phyloP scores from a whole-genome alignment of 2,888 invertebrate genomes.

The Polydrusus cervinus region DNA sequence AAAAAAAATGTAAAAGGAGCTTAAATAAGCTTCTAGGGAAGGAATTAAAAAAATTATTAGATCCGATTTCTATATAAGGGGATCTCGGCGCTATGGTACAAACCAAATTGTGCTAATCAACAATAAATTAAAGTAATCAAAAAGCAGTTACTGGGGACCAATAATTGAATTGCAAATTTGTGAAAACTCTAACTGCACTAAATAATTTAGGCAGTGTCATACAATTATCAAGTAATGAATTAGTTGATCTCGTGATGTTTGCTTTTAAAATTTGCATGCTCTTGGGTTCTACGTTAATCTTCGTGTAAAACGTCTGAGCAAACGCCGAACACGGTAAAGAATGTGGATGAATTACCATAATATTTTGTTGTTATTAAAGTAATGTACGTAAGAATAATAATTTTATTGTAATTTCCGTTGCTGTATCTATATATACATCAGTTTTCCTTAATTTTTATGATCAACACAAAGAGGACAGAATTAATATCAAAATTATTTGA shows the following conservation, averaged over 20 bases:
- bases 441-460: too few species aligned
- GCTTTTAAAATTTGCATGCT: slow-evolving; percentile 14
- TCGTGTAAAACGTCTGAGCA: slow-evolving; percentile 20
- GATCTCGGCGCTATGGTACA: too few species aligned
- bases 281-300: not conserved
- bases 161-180: slow-evolving; percentile 17
- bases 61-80: too few species aligned
- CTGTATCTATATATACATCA: not conserved
- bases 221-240: slow-evolving; percentile 31
- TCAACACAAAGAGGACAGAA: too few species aligned
- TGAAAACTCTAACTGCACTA: slow-evolving; percentile 36
- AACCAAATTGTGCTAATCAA: not conserved
- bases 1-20: too few species aligned
- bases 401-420: not conserved
- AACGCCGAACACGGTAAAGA: slow-evolving; percentile 10
- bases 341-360: slow-evolving; percentile 18
- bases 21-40: too few species aligned
- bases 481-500: too few species aligned
- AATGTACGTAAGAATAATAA: not conserved
- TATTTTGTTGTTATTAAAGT: not conserved
- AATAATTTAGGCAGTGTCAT: slow-evolving; percentile 38
- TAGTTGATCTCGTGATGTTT: slow-evolving; percentile 37
- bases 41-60: too few species aligned
- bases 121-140: not conserved
- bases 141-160: not conserved